Evolutionary conservation across 2,888 invertebrate species (phyloP).

Genomic region (Trachelus iudaicus): DNA sequence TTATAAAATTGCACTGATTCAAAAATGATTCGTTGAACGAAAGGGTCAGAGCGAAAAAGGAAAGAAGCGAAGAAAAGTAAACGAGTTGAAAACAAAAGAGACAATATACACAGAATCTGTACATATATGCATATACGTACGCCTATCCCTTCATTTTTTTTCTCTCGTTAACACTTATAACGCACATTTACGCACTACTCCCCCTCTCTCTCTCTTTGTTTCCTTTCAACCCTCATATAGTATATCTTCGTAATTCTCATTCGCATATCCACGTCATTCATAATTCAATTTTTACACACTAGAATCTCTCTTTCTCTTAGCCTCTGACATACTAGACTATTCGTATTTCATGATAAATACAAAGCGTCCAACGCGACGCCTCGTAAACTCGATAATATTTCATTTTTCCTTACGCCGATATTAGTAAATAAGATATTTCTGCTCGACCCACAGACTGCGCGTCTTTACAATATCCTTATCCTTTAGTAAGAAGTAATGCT

Average conservation of each 20-base stretch:
- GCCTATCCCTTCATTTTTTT: neutral
- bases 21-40: neutral
- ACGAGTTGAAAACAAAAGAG: neutral
- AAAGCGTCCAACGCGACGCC: conserved; percentile 21
- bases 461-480: conserved; percentile 19
- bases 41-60: neutral
- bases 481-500: conserved; percentile 24
- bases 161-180: neutral
- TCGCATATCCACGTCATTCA: neutral
- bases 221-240: neutral
- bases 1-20: neutral
- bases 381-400: conserved; percentile 21
- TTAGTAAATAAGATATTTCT: conserved; percentile 47
- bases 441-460: conserved; percentile 31
- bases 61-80: neutral
- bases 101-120: neutral
- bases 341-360: conserved; percentile 25
- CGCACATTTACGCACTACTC: neutral
- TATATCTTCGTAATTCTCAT: neutral
- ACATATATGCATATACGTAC: neutral
- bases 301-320: conserved; percentile 22
- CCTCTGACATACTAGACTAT: conserved; percentile 33
- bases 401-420: conserved; percentile 38
- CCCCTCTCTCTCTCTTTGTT: too few relatives aligned
- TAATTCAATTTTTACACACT: conserved; percentile 2